Conservation (phyloP, 2,797 vertebrate genomes). For the Hydrolagus colliei region DNA sequence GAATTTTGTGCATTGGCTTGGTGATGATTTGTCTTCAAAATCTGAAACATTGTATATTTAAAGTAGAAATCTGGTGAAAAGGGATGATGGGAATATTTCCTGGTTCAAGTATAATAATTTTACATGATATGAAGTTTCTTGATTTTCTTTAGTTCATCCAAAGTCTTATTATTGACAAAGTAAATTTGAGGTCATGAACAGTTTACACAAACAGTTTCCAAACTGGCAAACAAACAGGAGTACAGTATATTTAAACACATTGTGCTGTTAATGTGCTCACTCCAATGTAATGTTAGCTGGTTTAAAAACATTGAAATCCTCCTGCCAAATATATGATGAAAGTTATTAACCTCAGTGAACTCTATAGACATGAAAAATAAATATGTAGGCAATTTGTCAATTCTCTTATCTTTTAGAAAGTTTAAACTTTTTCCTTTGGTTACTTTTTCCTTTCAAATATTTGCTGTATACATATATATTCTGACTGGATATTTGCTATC, state of each 20-base stretch:
- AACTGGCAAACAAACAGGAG: background rate
- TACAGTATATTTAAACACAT: background rate
- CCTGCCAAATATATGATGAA: background rate
- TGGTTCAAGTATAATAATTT: background rate
- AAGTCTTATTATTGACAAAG: background rate
- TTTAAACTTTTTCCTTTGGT: background rate
- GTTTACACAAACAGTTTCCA: background rate
- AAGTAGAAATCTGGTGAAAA: background rate
- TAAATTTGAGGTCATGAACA: conserved; percentile 1
- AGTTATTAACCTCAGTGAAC: background rate
- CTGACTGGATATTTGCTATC: background rate
- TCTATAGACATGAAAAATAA: too few relatives aligned
- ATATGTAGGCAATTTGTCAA: too few relatives aligned
- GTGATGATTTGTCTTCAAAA: background rate
- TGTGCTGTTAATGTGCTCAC: background rate
- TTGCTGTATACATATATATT: background rate
- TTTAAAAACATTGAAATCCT: background rate
- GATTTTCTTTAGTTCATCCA: background rate
- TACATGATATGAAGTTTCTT: background rate
- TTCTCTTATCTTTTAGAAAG: background rate
- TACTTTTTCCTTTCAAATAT: background rate
- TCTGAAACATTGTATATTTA: background rate
- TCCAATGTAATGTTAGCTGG: background rate
- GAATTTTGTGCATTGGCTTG: background rate
- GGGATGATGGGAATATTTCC: background rate